These are phyloP conservation scores for Coracopsis vasa DNA, from an alignment of 2,113 vertebrate genomes.

Conservation along the genomic window DNA sequence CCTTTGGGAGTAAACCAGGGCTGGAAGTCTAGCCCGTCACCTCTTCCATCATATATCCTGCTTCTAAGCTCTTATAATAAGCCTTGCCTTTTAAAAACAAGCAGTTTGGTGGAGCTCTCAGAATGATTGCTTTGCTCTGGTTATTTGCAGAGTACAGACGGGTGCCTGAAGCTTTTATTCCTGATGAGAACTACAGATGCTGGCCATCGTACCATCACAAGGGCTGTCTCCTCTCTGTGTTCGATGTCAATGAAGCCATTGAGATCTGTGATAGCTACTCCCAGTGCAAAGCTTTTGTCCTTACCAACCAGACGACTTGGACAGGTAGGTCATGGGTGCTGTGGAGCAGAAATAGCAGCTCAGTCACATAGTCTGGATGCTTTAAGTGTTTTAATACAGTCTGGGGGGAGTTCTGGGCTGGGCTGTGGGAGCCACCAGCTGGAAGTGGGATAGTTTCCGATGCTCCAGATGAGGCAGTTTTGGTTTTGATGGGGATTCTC, in stretches of 20 bases:
- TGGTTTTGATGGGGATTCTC: background rate
- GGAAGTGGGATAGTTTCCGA: background rate
- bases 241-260: constrained; percentile 77
- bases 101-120: background rate
- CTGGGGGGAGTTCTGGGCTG: background rate
- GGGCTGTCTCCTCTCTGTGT: constrained; percentile 85
- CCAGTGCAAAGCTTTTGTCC: constrained; percentile 84
- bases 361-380: background rate
- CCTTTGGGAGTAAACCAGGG: background rate
- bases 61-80: background rate
- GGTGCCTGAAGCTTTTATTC: constrained; percentile 73
- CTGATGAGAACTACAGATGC: constrained; percentile 84
- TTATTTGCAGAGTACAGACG: constrained; percentile 78
- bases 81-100: background rate
- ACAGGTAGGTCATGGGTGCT: constrained; percentile 73
- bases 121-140: background rate
- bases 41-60: background rate
- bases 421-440: background rate
- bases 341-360: background rate
- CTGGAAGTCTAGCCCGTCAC: background rate
- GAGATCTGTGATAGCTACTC: constrained; percentile 84
- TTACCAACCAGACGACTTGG: constrained; percentile 90
- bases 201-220: constrained; percentile 90
- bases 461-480: background rate
- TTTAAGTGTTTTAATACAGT: background rate